Base-by-base conservation (phyloP, 2,797 vertebrate species). In the Lateolabrax maculatus region DNA sequence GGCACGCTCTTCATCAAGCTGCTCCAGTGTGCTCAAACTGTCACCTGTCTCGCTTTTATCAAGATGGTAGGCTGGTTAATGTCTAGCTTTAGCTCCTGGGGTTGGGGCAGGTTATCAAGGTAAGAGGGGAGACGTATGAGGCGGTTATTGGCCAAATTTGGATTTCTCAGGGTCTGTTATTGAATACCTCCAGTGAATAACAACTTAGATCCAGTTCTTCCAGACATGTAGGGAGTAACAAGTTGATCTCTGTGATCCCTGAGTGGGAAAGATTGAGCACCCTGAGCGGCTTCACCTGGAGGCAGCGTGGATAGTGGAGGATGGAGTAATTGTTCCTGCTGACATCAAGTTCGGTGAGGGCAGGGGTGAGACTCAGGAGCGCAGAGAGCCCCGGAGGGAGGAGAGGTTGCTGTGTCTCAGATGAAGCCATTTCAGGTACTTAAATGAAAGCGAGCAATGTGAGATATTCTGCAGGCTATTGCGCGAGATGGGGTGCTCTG, bases 251-350 rank as follows among this genome's bases (percentile, higher is more conserved):
- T 12, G 62, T 78, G 62, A 83, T 63, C 51, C 37, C 37, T 5
- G 70, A 77, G 44, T 48, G 15, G 55, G 73, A 77, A 10, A 86
- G 56, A 34, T 58, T 69, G 41, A 86, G 77, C 73, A 25, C 43
- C 44, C 25, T 41, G 64, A 77, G 43, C 6, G 3, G 12, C 29
- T 9, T 46, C 58, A 23, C 11, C 16, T 29, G 18, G 29, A 29
- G 36, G 58, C 71, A 64, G 6, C 5, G 46, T 6, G 66, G 64
- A 36, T 21, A 65, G 36, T 60, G 16, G 60, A 75, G 5, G 29
- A 53, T 51, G 16, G 67, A 70, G 68, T 79, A 81, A 44, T 6
- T 70, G 60, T 58, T 81, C 34, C 58, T 2, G 39, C 80, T 78
- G 66, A 78, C 52, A 43, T 75, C 48, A 0, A 86, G 48, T 6